These are phyloP conservation scores for Electrona antarctica DNA, from an alignment of 2,113 vertebrate species.

Conservation along the genomic window DNA sequence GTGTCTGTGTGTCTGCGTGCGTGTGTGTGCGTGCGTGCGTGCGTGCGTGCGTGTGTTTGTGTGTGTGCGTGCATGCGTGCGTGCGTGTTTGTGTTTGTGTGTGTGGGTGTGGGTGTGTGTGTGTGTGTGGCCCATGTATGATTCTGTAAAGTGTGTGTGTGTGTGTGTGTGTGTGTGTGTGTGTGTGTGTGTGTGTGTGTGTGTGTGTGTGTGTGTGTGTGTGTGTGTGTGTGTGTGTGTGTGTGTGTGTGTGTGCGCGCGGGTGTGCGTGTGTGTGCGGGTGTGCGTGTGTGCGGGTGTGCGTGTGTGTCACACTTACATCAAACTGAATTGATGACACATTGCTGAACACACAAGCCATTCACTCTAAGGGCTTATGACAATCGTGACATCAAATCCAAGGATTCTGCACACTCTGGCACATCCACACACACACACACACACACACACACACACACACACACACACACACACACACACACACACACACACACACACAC, in stretches of 20 bases:
- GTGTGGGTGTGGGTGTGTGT: too few species aligned
- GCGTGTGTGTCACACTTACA: conserved; percentile 23
- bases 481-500: conserved; percentile 25
- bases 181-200: too few species aligned
- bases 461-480: conserved; percentile 26
- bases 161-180: too few species aligned
- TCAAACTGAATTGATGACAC: conserved; percentile 62
- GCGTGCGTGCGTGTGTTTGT: conserved; percentile 3
- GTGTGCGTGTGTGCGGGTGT: conserved; percentile 16
- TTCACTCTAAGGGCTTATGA: conserved; percentile 58
- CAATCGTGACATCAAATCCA: conserved; percentile 63
- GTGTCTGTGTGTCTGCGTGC: conserved; percentile 17
- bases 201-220: too few species aligned
- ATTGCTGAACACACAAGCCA: conserved; percentile 57
- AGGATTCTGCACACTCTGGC: conserved; percentile 20
- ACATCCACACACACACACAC: neutral
- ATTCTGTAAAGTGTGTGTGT: too few species aligned
- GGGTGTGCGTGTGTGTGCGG: conserved; percentile 18
- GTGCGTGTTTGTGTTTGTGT: too few species aligned
- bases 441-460: conserved; percentile 19
- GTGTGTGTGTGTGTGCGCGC: neutral
- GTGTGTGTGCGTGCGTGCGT: conserved; percentile 17
- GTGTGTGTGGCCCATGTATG: too few species aligned
- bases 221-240: neutral
- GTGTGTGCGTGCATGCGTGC: too few species aligned